A percentile compares a stretch with the other conserved stretches of the same genome.
Conservation (phyloP, 2,113 vertebrate species). For the Dipodomys spectabilis region DNA sequence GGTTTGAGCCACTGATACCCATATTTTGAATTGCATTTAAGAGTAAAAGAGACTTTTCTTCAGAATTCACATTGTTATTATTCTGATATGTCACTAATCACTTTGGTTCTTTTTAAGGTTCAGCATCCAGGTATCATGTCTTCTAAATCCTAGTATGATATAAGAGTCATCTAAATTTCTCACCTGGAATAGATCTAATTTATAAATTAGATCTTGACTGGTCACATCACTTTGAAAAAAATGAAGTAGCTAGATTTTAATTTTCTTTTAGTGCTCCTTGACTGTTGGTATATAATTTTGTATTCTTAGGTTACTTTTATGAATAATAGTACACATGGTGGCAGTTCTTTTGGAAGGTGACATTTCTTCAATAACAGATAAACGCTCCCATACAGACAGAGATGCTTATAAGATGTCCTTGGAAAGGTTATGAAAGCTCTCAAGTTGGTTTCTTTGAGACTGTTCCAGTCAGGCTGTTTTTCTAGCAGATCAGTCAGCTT, state of each 20-base stretch:
- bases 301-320: conserved; percentile 49
- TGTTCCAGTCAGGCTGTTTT: conserved; percentile 30
- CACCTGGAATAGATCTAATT: neutral
- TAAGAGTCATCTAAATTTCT: neutral
- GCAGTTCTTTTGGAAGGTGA: conserved; percentile 64
- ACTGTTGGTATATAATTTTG: conserved; percentile 32
- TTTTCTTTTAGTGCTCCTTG: conserved; percentile 54
- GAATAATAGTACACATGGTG: neutral
- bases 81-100: conserved; percentile 12
- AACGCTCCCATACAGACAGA: conserved; percentile 62
- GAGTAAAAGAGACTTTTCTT: neutral
- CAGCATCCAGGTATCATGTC: neutral
- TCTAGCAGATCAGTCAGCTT: conserved; percentile 19
- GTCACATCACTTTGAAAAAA: conserved; percentile 62
- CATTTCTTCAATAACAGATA: conserved; percentile 68
- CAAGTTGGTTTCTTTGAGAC: conserved; percentile 55
- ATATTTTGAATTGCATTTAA: neutral
- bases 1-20: no score
- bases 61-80: conserved; percentile 28
- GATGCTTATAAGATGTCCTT: conserved; percentile 71
- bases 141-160: conserved; percentile 40
- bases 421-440: conserved; percentile 66
- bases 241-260: conserved; percentile 38
- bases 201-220: conserved; percentile 58
- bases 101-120: conserved; percentile 15